Evolutionary conservation across 1,140 invertebrate species (phyloP).

Genomic region (Archivesica marissinica): DNA sequence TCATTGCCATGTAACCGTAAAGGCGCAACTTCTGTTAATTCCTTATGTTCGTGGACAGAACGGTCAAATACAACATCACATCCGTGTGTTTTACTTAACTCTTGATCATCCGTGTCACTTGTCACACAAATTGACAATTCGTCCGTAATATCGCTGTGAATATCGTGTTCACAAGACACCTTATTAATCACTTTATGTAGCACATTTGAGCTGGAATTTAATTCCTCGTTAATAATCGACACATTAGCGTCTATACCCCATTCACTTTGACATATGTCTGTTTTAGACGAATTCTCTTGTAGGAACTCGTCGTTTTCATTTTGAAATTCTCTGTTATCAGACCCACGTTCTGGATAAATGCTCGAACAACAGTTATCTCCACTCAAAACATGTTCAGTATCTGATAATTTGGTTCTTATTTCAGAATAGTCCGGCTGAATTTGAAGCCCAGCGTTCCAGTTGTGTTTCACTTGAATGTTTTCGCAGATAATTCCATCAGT

Average conservation of each 20-base stretch:
- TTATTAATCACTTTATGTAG: background rate
- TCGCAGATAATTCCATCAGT: background rate
- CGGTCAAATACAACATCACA: too few relatives aligned
- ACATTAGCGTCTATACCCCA: background rate
- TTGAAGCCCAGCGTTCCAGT: background rate
- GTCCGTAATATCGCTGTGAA: background rate
- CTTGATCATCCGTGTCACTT: too few relatives aligned
- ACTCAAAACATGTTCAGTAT: background rate
- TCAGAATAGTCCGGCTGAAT: background rate
- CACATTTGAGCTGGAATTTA: background rate
- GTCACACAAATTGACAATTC: too few relatives aligned
- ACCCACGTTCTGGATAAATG: background rate
- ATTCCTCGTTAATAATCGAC: background rate
- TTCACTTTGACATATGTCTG: background rate
- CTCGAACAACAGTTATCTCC: conserved; percentile 2
- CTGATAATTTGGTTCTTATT: background rate
- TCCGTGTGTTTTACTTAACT: too few relatives aligned
- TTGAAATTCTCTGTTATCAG: background rate
- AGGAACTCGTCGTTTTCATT: background rate
- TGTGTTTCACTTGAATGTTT: background rate
- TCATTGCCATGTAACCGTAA: too few relatives aligned
- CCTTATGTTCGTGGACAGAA: too few relatives aligned
- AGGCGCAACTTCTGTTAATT: too few relatives aligned
- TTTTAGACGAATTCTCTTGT: conserved; percentile 12
- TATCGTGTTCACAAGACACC: background rate